Percentiles rank a stretch among this genome's conserved stretches.
Conservation (phyloP, 2,888 invertebrate genomes). For the Caradrina clavipalpis region DNA sequence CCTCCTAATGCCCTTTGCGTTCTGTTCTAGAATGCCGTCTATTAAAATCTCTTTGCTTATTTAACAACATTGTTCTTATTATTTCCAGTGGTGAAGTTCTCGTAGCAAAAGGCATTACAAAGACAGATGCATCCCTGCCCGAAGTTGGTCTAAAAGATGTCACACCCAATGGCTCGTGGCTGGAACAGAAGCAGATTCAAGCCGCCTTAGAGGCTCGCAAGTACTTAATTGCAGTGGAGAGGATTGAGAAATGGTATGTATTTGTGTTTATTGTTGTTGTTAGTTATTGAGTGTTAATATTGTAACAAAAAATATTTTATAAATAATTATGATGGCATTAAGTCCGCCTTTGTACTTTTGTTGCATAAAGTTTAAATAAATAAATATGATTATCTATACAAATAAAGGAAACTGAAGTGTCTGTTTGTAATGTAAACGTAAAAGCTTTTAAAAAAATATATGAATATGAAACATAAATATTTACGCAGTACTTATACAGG, state of each 20-base stretch:
- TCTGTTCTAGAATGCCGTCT: background rate
- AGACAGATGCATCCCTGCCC: constrained; percentile 85
- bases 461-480: too few species aligned
- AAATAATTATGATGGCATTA: too few species aligned
- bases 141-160: constrained; percentile 90
- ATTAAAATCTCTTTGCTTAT: background rate
- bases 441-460: background rate
- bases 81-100: constrained; percentile 81
- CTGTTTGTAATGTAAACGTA: background rate
- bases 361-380: too few species aligned
- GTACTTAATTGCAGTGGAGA: constrained; percentile 88
- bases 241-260: constrained; percentile 90
- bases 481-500: too few species aligned
- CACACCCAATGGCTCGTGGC: constrained; percentile 89
- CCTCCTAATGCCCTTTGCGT: too few species aligned
- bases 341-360: too few species aligned
- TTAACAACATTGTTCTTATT: background rate
- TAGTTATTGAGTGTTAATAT: too few species aligned
- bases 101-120: constrained; percentile 83
- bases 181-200: constrained; percentile 91
- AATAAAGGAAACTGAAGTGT: too few species aligned
- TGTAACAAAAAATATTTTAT: too few species aligned
- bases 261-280: too few species aligned
- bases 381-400: too few species aligned
- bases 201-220: constrained; percentile 89